Evolutionary conservation across 1,140 invertebrate species (phyloP), one percentile per base, ranked within the genome.

Genomic region (Vanessa tameamea): DNA sequence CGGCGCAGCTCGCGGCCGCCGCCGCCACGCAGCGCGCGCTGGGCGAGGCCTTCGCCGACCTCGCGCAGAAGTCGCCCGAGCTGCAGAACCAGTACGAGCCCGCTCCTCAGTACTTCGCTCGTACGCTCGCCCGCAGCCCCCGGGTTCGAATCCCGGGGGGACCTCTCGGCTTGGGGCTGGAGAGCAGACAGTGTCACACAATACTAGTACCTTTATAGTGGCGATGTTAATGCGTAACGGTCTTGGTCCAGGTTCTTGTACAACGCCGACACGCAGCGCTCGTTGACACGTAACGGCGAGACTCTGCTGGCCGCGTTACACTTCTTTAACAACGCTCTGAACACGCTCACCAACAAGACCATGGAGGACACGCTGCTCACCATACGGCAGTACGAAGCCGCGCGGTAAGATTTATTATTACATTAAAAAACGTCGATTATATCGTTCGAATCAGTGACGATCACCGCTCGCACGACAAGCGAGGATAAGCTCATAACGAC

Each of bases 281-380:
- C 97, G 86, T 93, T 99, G 50, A 97, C 97, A 43, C 98, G 98
- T 93, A 99, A 99, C 93, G 98, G 98, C 20, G 98, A 99, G 93
- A 96, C 97, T 73, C 93, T 99, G 59, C 92, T 99, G 81, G 96
- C 96, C 76, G 98, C 98, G 72, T 94, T 99, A 77, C 98, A 99
- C 93, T 99, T 99, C 93, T 99, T 99, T 93, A 97, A 97, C 81
- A 98, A 97, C 64, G 98, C 97, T 59, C 96, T 99, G 13, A 98
- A 98, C 91, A 99, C 98, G 50, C 94, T 99, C 80, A 98, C 97
- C 91, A 97, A 98, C 92, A 99, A 99, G 94, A 99, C 98, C 37
- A 99, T 99, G 87, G 98, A 99, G 92, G 98, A 99, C 89, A 99
- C 98, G 1, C 94, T 99, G 79, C 94, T 98, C 70, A 99, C 98